These are phyloP conservation scores for Dasysyrphus tricinctus DNA, from an alignment of 2,888 invertebrate species.

Conservation along the genomic window DNA sequence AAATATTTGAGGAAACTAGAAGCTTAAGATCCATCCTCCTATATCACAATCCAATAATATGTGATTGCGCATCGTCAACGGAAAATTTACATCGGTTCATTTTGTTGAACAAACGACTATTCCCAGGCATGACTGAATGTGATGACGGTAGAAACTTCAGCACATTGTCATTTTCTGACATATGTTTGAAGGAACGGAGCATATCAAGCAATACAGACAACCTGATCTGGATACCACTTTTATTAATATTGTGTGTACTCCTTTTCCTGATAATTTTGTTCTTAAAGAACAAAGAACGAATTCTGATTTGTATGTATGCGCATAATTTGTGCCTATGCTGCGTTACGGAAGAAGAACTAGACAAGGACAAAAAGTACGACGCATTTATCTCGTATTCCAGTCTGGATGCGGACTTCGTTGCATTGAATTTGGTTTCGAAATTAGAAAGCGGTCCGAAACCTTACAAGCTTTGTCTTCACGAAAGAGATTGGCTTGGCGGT, in stretches of 20 bases:
- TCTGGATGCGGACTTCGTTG: too few species aligned
- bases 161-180: background rate
- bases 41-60: background rate
- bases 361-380: too few species aligned
- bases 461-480: too few species aligned
- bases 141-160: background rate
- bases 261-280: background rate
- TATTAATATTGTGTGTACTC: background rate
- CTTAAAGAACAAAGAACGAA: background rate
- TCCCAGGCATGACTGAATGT: background rate
- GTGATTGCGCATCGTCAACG: background rate
- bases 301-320: background rate
- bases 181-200: background rate
- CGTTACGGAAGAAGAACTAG: background rate
- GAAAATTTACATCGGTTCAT: background rate
- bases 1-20: too few species aligned
- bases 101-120: background rate
- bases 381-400: too few species aligned
- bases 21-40: background rate
- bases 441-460: too few species aligned
- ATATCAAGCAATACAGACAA: background rate
- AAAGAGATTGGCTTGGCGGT: too few species aligned
- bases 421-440: too few species aligned
- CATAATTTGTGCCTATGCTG: background rate
- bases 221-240: background rate